These are phyloP conservation scores for Charanyca ferruginea DNA, from an alignment of 2,888 invertebrate species.

Conservation along the genomic window DNA sequence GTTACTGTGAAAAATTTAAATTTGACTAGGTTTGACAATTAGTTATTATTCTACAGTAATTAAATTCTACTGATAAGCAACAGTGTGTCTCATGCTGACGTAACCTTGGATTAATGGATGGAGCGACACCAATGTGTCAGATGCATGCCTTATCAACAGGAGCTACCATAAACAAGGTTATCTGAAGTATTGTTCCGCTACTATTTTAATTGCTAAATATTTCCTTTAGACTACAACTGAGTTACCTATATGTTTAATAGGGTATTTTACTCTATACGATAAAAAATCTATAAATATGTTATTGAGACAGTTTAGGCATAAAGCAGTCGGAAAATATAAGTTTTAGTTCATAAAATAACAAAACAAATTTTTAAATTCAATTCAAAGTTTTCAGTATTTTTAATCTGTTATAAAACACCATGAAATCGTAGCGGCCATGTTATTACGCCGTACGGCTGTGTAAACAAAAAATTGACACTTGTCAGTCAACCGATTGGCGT, in stretches of 20 bases:
- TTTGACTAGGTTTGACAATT: conserved; percentile 15
- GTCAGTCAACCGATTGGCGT: too few relatives aligned
- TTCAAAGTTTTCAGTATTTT: too few relatives aligned
- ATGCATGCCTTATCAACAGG: conserved; percentile 65
- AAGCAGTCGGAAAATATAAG: too few relatives aligned
- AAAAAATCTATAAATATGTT: too few relatives aligned
- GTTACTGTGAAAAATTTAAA: background rate
- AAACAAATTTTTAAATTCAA: too few relatives aligned
- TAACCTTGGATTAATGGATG: conserved; percentile 68
- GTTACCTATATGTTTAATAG: background rate
- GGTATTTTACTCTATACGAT: too few relatives aligned
- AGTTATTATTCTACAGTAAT: conserved; percentile 32
- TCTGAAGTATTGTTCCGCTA: conserved; percentile 46
- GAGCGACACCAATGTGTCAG: conserved; percentile 57
- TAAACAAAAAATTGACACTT: too few relatives aligned
- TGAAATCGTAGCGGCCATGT: too few relatives aligned
- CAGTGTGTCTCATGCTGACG: conserved; percentile 25
- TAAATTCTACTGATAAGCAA: conserved; percentile 33
- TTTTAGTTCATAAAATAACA: too few relatives aligned
- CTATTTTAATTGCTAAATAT: conserved; percentile 26
- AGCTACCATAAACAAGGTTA: conserved; percentile 60
- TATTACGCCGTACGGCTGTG: too few relatives aligned
- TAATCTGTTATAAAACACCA: too few relatives aligned
- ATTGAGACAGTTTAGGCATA: too few relatives aligned
- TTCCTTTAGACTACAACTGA: conserved; percentile 9